phyloP scores from a whole-genome alignment of 2,113 vertebrate species.

The Micromys minutus region DNA sequence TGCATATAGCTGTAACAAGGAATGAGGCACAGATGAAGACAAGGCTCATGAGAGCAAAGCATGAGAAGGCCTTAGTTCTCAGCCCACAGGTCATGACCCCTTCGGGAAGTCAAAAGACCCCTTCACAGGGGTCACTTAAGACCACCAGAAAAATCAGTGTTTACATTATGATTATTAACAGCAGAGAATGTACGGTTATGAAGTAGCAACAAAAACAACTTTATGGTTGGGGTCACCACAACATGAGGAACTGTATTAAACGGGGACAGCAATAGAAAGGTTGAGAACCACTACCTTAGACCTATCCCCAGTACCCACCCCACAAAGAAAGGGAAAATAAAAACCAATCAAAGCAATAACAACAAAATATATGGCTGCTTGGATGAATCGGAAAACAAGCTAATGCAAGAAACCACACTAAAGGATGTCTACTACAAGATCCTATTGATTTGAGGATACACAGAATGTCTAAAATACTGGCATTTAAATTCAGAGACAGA shows the following conservation, averaged over 20 bases:
- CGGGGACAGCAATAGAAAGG: not conserved
- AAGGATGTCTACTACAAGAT: not conserved
- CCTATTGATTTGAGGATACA: not conserved
- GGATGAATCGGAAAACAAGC: not conserved
- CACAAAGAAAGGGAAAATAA: not conserved
- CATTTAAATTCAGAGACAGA: conserved; percentile 8
- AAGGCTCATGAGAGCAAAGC: not conserved
- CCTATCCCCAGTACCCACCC: not conserved
- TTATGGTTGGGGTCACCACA: not conserved
- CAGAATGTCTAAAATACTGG: not conserved
- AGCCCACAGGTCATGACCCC: not conserved
- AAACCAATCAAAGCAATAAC: not conserved
- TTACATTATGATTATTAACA: not conserved
- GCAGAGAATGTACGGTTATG: not conserved
- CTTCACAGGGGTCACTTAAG: not conserved
- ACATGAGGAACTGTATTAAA: not conserved
- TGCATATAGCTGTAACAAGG: not conserved
- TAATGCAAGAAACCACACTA: conserved; percentile 10
- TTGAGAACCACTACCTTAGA: not conserved
- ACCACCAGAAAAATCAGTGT: not conserved
- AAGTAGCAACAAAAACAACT: not conserved
- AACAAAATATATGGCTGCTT: not conserved
- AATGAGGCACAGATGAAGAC: not conserved
- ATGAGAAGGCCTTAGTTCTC: not conserved
- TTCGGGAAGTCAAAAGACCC: not conserved